Base-by-base conservation (phyloP, 2,888 invertebrate species). In the Aporophyla nigra region DNA sequence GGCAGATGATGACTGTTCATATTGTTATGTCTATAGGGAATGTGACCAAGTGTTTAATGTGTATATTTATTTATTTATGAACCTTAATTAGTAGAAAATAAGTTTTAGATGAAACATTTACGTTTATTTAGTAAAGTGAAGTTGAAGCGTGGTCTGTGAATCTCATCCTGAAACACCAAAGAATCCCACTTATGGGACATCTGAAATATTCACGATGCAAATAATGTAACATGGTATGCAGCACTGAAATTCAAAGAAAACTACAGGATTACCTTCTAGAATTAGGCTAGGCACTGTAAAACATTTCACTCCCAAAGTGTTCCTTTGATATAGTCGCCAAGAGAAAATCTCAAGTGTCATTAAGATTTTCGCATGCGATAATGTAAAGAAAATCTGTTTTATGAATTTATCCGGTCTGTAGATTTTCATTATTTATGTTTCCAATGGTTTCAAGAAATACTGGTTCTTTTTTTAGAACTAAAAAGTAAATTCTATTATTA, bases 261-360 rank as follows among this genome's bases (percentile, higher is more conserved):
- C 6, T n/a, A 6, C 9, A 21, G 5, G 16, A 33, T 19, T 51
- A 40, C 5, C 0, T 12, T 53, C 19, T 0, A 27, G 4, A 61
- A 43, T 76, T 54, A 2, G 6, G 19, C 0, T 21, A 16, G 21
- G 27, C 0, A 58, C n/a, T 63, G 16, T 27, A 6, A 66, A 54
- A 69, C 12, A 69, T 46, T 68, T 67, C 40, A 33, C 61, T 51
- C 65, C 62, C 19, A 58, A 66, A 54, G 12, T 27, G 16, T 21
- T 56, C 1, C n/a, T 71, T 82, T 77, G 71, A 82, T 59, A 71
- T 51, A 33, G 7, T 40, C 66, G 58, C 63, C 56, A 81, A 69
- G 46, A 66, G 46, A 46, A 56, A 66, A 72, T 62, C 7, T 83
- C 56, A 33, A 81, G 43, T 66, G 27, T 59, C 78, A 69, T 66